These are phyloP conservation scores for Tachuris rubrigastra DNA, from an alignment of 2,113 vertebrate genomes.

Conservation along the genomic window DNA sequence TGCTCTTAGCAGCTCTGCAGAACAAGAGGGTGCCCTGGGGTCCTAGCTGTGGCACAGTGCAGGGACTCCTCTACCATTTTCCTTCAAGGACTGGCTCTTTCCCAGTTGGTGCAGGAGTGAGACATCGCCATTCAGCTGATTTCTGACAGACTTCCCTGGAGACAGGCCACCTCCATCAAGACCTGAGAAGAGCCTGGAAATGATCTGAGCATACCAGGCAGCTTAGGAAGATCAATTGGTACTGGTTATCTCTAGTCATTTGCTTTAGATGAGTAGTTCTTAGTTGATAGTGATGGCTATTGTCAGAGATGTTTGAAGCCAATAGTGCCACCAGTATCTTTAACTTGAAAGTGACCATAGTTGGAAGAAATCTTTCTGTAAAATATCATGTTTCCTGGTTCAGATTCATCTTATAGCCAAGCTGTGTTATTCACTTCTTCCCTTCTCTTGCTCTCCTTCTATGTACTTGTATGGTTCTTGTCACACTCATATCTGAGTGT, in stretches of 20 bases:
- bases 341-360: neutral
- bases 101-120: neutral
- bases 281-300: neutral
- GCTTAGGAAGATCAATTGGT: neutral
- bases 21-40: neutral
- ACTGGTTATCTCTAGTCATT: neutral
- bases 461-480: neutral
- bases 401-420: neutral
- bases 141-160: neutral
- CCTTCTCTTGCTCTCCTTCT: neutral
- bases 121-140: neutral
- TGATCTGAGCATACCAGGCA: neutral
- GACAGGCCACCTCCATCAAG: neutral
- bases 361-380: neutral
- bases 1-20: neutral
- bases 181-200: neutral
- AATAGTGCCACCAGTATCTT: neutral
- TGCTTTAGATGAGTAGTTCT: neutral
- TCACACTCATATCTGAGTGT: neutral
- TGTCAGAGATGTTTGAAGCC: neutral
- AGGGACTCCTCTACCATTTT: neutral
- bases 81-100: neutral
- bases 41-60: neutral
- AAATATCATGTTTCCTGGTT: neutral
- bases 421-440: neutral